A percentile compares a stretch with the other conserved stretches of the same genome.
These are phyloP conservation scores for Diplodus puntazzo DNA, from an alignment of 2,797 vertebrate species.

Conservation along the genomic window DNA sequence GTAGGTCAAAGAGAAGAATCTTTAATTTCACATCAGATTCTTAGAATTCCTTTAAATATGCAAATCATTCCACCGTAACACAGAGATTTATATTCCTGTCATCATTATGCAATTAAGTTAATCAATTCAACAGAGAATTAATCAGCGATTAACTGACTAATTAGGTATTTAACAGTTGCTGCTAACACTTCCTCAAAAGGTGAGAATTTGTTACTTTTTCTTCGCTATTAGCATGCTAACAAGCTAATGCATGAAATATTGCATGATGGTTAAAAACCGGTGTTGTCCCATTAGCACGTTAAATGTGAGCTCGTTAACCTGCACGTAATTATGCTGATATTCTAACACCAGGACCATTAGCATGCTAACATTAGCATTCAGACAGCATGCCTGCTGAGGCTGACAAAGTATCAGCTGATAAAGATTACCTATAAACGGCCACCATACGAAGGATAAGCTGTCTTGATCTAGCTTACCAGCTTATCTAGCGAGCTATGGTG, in stretches of 20 bases:
- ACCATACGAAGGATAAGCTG: background rate
- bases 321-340: background rate
- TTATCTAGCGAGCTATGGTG: too few relatives aligned
- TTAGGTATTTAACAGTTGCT: background rate
- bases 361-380: background rate
- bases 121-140: background rate
- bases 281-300: too few relatives aligned
- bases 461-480: too few relatives aligned
- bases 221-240: background rate
- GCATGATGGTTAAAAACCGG: too few relatives aligned
- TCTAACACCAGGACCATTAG: background rate
- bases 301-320: background rate
- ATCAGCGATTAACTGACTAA: background rate
- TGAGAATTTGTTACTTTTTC: too few relatives aligned
- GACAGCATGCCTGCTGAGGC: background rate
- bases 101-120: background rate
- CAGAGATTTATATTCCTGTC: background rate
- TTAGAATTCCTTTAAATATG: background rate
- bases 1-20: conserved; percentile 30
- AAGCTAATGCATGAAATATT: background rate
- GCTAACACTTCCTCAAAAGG: background rate
- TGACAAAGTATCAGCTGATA: background rate
- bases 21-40: too few relatives aligned
- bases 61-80: background rate
- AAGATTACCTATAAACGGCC: too few relatives aligned